Evolutionary conservation across 2,113 vertebrate species (phyloP).

Genomic region (Solea solea): DNA sequence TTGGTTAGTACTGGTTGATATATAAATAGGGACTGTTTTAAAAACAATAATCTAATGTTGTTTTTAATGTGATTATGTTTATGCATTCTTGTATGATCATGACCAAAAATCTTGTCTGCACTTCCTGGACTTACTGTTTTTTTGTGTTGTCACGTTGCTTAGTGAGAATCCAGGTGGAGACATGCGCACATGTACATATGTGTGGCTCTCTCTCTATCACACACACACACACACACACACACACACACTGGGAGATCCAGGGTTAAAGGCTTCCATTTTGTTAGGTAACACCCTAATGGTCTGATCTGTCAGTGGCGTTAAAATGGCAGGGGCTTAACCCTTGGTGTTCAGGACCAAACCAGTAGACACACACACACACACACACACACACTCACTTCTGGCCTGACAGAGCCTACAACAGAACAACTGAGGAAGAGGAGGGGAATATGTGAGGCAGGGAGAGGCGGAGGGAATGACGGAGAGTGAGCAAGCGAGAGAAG

Average conservation of each 20-base stretch:
- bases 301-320: slow-evolving; percentile 90
- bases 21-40: not conserved
- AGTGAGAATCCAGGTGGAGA: slow-evolving; percentile 80
- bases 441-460: slow-evolving; percentile 29
- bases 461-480: slow-evolving; percentile 37
- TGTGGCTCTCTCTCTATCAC: slow-evolving; percentile 42
- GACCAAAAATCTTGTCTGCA: slow-evolving; percentile 51
- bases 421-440: slow-evolving; percentile 49
- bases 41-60: not conserved
- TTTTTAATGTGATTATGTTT: slow-evolving; percentile 14
- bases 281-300: slow-evolving; percentile 93
- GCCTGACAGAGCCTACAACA: slow-evolving; percentile 60
- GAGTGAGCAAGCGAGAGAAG: slow-evolving; percentile 33
- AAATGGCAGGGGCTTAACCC: slow-evolving; percentile 94
- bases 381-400: slow-evolving; percentile 35
- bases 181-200: slow-evolving; percentile 52
- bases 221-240: slow-evolving; percentile 20
- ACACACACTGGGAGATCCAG: slow-evolving; percentile 77
- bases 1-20: too few relatives aligned
- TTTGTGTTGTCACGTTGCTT: slow-evolving; percentile 26
- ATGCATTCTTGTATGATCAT: slow-evolving; percentile 62
- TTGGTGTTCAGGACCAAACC: slow-evolving; percentile 79
- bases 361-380: slow-evolving; percentile 71
- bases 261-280: slow-evolving; percentile 95
- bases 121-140: slow-evolving; percentile 58